Percentiles rank a stretch among this genome's conserved stretches.
phyloP scores from a whole-genome alignment of 2,888 invertebrate genomes.

The Ctenicera cuprea region DNA sequence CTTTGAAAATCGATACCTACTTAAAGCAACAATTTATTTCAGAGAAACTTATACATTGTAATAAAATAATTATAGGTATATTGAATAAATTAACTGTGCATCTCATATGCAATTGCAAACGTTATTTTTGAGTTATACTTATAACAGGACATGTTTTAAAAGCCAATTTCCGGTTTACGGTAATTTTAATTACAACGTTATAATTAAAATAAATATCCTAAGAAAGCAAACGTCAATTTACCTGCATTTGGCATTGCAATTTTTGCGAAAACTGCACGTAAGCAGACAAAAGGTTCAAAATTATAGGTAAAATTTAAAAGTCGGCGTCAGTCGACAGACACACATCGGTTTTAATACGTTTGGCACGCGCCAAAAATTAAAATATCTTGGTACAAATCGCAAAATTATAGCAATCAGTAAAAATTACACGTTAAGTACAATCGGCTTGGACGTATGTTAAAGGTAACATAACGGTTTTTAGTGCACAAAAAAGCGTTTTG shows the following conservation, averaged over 20 bases:
- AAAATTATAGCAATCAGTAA: conserved; percentile 70
- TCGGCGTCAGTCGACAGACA: conserved; percentile 29
- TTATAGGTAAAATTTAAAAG: conserved; percentile 2
- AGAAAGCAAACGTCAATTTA: neutral
- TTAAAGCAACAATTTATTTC: too few species aligned
- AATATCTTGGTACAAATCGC: conserved; percentile 69
- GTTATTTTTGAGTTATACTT: conserved; percentile 1
- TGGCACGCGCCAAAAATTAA: conserved; percentile 71
- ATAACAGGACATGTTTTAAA: neutral
- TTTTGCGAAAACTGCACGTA: neutral
- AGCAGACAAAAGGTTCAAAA: neutral
- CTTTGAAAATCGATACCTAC: too few species aligned
- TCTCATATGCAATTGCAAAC: neutral
- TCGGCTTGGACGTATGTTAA: conserved; percentile 57
- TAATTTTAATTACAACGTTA: conserved; percentile 2
- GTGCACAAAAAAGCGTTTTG: conserved; percentile 66
- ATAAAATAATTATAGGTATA: too few species aligned
- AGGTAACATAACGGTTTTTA: conserved; percentile 69
- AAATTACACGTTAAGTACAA: conserved; percentile 67
- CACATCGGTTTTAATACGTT: conserved; percentile 12
- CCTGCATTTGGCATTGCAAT: neutral
- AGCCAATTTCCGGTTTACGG: conserved; percentile 8
- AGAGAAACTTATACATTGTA: too few species aligned
- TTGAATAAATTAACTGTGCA: too few species aligned
- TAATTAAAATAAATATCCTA: conserved; percentile 2